These are phyloP conservation scores for Hedychridium roseum DNA, from an alignment of 2,888 invertebrate genomes.

Conservation along the genomic window DNA sequence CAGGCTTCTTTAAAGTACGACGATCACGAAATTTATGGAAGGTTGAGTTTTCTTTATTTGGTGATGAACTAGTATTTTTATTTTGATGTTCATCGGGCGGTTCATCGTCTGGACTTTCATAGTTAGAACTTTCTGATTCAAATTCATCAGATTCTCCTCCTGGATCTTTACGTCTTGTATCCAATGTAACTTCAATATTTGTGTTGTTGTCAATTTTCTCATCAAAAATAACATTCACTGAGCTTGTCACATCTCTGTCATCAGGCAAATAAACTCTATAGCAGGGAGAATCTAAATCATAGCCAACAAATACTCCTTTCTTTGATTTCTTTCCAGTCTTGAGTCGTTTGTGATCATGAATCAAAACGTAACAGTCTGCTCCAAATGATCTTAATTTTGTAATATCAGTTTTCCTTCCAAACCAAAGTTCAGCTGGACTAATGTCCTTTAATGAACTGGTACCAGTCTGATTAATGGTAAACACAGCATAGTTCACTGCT, in stretches of 20 bases:
- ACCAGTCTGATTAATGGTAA: neutral
- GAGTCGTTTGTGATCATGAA: neutral
- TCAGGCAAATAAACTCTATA: slow-evolving; percentile 25
- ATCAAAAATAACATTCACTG: slow-evolving; percentile 27
- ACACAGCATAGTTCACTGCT: too few species aligned
- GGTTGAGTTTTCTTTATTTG: neutral
- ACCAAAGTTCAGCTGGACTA: neutral
- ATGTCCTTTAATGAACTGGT: neutral
- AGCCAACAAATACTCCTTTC: slow-evolving; percentile 23
- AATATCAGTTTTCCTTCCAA: neutral
- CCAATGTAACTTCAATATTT: neutral
- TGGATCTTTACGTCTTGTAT: neutral
- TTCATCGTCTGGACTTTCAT: slow-evolving; percentile 1
- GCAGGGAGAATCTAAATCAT: slow-evolving; percentile 29
- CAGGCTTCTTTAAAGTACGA: slow-evolving; percentile 20
- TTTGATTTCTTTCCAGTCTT: neutral
- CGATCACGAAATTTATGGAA: slow-evolving; percentile 22
- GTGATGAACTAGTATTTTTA: neutral
- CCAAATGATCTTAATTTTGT: neutral
- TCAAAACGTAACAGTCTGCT: neutral
- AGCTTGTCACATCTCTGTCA: slow-evolving; percentile 26
- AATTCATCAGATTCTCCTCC: neutral
- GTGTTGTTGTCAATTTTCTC: slow-evolving; percentile 10
- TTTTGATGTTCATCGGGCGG: neutral
- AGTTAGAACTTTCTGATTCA: neutral